Evolutionary conservation across 2,113 vertebrate genomes (phyloP).

Genomic region (Centropus unirufus): DNA sequence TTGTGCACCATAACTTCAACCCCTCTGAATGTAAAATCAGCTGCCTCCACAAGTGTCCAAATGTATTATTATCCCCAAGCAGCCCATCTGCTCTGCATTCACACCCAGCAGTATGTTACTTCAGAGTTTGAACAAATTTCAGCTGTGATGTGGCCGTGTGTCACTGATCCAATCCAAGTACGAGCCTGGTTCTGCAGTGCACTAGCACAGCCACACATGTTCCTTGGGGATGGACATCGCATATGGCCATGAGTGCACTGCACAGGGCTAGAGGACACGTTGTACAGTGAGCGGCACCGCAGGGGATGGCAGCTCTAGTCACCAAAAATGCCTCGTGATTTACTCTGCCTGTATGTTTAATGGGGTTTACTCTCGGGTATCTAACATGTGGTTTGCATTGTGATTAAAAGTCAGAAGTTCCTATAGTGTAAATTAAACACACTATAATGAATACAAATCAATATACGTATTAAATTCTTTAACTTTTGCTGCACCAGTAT

Average conservation of each 20-base stretch:
- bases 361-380: neutral
- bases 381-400: neutral
- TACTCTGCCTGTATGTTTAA: neutral
- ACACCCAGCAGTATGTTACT: neutral
- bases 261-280: neutral
- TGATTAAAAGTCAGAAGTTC: neutral
- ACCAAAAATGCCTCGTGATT: neutral
- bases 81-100: neutral
- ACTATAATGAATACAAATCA: neutral
- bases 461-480: neutral
- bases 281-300: rapidly evolving
- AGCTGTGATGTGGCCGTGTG: neutral
- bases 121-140: neutral
- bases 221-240: neutral
- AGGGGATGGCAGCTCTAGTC: neutral
- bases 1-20: neutral
- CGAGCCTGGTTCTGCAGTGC: neutral
- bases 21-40: neutral
- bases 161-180: neutral
- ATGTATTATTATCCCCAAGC: neutral
- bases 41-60: neutral
- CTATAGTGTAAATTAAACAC: neutral
- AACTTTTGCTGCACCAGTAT: neutral
- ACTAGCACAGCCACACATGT: neutral
- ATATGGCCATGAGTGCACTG: rapidly evolving